These are phyloP conservation scores for Diarsia dahlii DNA, from an alignment of 2,888 invertebrate species.

Conservation along the genomic window DNA sequence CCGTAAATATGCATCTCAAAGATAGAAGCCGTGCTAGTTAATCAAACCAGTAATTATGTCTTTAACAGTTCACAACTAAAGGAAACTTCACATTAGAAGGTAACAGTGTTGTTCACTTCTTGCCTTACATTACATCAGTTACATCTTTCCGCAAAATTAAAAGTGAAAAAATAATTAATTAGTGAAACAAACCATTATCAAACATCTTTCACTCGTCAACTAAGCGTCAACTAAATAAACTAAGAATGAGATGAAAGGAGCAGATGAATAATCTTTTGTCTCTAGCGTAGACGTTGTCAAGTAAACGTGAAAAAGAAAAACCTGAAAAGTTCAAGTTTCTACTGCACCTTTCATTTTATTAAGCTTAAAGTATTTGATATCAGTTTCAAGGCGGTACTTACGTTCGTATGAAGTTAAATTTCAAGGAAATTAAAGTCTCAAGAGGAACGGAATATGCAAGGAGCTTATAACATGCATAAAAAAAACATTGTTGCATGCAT, in stretches of 20 bases:
- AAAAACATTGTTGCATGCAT: too few species aligned
- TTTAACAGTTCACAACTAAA: not conserved
- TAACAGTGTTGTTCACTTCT: not conserved
- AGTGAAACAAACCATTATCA: not conserved
- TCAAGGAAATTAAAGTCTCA: slow-evolving; percentile 5
- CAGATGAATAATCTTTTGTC: not conserved
- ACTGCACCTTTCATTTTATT: not conserved
- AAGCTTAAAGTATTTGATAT: not conserved
- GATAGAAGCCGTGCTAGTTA: not conserved
- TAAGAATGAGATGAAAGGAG: not conserved
- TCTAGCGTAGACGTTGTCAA: not conserved
- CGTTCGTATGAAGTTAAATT: not conserved
- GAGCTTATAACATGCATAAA: too few species aligned
- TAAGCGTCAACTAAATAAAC: not conserved
- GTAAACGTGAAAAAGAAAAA: not conserved
- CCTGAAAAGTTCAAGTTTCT: not conserved
- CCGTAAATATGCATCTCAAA: not conserved
- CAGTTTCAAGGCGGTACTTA: not conserved
- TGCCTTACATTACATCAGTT: not conserved
- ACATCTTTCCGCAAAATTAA: not conserved
- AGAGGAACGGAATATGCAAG: not conserved
- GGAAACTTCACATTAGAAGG: not conserved
- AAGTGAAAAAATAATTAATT: not conserved
- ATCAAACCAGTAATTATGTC: not conserved
- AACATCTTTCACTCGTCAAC: not conserved